Conservation (phyloP, 2,113 vertebrate species). For the Amphiprion percula region DNA sequence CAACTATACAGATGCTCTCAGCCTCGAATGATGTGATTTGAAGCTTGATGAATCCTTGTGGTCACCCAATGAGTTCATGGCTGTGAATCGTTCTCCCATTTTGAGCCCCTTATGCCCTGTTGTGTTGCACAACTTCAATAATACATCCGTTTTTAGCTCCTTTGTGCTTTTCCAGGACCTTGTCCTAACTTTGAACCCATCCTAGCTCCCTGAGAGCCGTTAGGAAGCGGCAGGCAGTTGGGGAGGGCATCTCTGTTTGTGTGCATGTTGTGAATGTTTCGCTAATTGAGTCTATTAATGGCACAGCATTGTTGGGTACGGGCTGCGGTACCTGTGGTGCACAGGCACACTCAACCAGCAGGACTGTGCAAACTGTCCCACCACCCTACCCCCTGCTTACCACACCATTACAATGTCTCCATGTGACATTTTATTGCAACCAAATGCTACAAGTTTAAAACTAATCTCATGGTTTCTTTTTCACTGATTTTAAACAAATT, state of each 20-base stretch:
- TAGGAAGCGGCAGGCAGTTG: slow-evolving; percentile 26
- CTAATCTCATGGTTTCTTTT: not conserved
- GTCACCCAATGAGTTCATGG: slow-evolving; percentile 52
- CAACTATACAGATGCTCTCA: slow-evolving; percentile 63
- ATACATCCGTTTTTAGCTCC: slow-evolving; percentile 53
- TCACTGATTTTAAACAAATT: not conserved
- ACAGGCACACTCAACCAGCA: slow-evolving; percentile 11
- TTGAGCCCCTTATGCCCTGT: slow-evolving; percentile 32
- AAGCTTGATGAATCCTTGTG: slow-evolving; percentile 68
- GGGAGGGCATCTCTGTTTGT: slow-evolving; percentile 54
- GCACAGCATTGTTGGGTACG: slow-evolving; percentile 9
- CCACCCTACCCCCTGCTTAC: not conserved
- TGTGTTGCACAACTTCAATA: slow-evolving; percentile 35
- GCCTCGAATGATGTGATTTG: slow-evolving; percentile 72
- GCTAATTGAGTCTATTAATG: slow-evolving; percentile 61
- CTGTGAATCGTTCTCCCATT: slow-evolving; percentile 56
- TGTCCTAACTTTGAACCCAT: slow-evolving; percentile 59
- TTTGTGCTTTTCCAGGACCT: slow-evolving; percentile 47
- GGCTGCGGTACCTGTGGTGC: slow-evolving; percentile 25
- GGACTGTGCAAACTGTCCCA: not conserved
- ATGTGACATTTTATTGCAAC: not conserved
- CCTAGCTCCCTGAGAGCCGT: slow-evolving; percentile 14
- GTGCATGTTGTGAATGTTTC: slow-evolving; percentile 54
- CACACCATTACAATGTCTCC: not conserved
- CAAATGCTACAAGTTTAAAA: not conserved